phyloP scores from a whole-genome alignment of 2,797 vertebrate genomes.

The Sphenopsis melanotis region DNA sequence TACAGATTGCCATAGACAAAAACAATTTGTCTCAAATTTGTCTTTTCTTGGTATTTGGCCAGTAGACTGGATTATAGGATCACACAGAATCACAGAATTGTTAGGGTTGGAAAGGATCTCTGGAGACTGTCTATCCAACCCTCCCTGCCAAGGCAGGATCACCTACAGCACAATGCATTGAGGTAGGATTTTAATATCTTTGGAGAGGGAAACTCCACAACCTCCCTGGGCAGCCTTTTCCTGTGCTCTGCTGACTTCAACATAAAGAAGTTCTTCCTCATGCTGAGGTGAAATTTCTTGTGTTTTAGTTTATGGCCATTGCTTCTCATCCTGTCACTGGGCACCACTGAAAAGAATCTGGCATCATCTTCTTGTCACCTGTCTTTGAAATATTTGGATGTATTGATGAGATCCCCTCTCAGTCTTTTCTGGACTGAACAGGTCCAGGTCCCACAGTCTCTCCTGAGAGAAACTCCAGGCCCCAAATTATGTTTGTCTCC shows the following conservation, averaged over 20 bases:
- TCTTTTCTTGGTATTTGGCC: not conserved
- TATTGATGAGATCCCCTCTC: not conserved
- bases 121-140: not conserved
- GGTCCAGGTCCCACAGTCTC: not conserved
- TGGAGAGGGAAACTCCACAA: not conserved
- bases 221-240: not conserved
- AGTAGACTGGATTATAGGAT: not conserved
- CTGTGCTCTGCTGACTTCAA: not conserved
- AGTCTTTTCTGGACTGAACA: not conserved
- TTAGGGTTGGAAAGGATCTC: not conserved
- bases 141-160: not conserved
- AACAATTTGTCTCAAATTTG: accelerated
- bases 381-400: not conserved
- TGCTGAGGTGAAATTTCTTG: not conserved
- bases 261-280: not conserved
- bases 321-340: not conserved
- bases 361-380: not conserved
- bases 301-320: not conserved
- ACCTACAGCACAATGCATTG: not conserved
- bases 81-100: not conserved
- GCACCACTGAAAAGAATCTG: not conserved
- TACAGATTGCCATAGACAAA: not conserved
- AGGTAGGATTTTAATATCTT: not conserved
- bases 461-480: not conserved
- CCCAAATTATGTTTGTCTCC: not conserved